Base-by-base conservation (phyloP, 2,888 invertebrate genomes). In the Erebia ligea region DNA sequence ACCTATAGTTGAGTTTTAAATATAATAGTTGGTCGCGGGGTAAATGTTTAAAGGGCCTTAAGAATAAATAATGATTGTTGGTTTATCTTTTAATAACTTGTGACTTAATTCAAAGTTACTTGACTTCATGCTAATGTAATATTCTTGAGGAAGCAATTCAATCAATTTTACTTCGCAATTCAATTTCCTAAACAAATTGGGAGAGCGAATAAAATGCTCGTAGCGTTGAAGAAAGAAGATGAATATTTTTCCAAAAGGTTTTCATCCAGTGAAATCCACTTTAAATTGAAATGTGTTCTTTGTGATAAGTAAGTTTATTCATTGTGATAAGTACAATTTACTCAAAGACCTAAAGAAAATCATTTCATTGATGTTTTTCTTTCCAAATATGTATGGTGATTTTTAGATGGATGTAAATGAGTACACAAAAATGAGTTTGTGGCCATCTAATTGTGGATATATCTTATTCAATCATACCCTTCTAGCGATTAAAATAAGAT, bases 121-220 rank as follows among this genome's bases (percentile, higher is more conserved):
- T 11, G 10, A 17, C 40, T 42, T 8, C 21, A 21, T 48, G 9
- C 48, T 21, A 45, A 62, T 15, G 21, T 5, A 9, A 21, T 62
- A 45, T 62, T 48, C 13, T 62, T 25, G 5, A 21, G n/a, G 45
- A 48, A 62, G 62, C 42, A 45, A 61, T 45, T 42, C 59, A 15
- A 59, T 61, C 61, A 61, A 62, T 48, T 62, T 25, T 21, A 62
- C 62, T 62, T 62, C 21, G 6, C 48, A 48, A 62, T 62, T 48
- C 61, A 48, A 62, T 62, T 62, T 62, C 62, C 62, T 62, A 62
- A 62, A 62, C 62, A 62, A 62, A 48, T 62, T 62, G 62, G 11
- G 48, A 62, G 45, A 25, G 62, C 48, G 61, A 17, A 42, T 61
- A 42, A 61, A 62, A 48, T 21, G 15, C 48, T 40, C 19, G 56